Evolutionary conservation across 2,888 invertebrate genomes (phyloP), one percentile per base, ranked within the genome.

Genomic region (Aleiodes alternator): DNA sequence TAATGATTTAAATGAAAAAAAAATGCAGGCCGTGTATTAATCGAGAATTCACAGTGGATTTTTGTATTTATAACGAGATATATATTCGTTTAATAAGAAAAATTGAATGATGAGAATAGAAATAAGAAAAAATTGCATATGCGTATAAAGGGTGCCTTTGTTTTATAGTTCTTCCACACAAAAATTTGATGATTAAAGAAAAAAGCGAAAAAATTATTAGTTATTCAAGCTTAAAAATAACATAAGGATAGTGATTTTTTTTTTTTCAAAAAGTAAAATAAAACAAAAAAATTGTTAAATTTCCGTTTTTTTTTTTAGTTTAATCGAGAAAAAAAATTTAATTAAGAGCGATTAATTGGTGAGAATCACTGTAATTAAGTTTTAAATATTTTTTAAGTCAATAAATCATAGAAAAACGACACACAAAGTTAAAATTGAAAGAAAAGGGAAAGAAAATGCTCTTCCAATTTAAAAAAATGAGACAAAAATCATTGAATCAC

Each of bases 331-430:
- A 34, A 48, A 56, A 57, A 61, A 38, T 61, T 68, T 55, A 70
- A 73, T 64, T 56, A 61, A 16, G 70, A 51, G 53, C 6, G 50
- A 50, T 38, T 34, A 43, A 34, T 56, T 12, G 23, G 29, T 38
- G 66, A 57, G 68, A 57, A 50, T 68, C 75, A 68, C 70, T 66
- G 75, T 51, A 75, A 69, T 73, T 75, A 74, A 57, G 68, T 79
- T 75, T 78, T 73, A 79, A 78, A 76, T 78, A 72, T 77, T 79
- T 79, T 76, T 31, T 73, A 78, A 78, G 75, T 50, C 34, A 51
- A 51, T 34, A 61, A 69, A 57, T 73, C 61, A 75, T 61, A 71
- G 69, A 38, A 66, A 34, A 43, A 43, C 43, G 72, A n/a, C n/a
- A 77, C 48, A 29, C 53, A 43, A 61, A 71, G 59, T 70, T 69